phyloP scores from a whole-genome alignment of 2,113 vertebrate species.

The Pterocles gutturalis region DNA sequence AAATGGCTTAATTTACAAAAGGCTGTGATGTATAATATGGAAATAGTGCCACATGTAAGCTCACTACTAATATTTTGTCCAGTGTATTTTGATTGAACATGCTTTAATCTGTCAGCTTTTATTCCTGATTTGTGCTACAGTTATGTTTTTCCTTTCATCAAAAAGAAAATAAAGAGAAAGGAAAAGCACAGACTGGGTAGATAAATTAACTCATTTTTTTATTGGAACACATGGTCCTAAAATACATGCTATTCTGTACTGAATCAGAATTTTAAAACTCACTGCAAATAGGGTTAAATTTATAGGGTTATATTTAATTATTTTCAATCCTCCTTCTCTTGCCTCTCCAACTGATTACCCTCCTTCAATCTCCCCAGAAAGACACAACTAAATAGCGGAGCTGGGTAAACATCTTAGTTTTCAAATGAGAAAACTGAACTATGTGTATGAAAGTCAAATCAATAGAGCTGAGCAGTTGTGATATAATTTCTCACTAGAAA shows the following conservation, averaged over 20 bases:
- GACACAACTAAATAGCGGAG: neutral
- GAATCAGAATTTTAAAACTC: neutral
- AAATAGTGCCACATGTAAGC: neutral
- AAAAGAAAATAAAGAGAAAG: neutral
- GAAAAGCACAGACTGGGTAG: neutral
- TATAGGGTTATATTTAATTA: neutral
- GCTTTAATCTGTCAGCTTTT: neutral
- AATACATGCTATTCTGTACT: neutral
- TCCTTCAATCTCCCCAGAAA: neutral
- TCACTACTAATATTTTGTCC: neutral
- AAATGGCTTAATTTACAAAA: constrained; percentile 34
- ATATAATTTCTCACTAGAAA: neutral
- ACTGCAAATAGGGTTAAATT: neutral
- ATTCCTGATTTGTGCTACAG: neutral
- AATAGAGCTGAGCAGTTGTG: neutral
- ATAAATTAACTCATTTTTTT: neutral
- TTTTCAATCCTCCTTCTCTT: neutral
- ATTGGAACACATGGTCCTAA: neutral
- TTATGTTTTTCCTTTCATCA: constrained; percentile 2
- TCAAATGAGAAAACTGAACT: neutral
- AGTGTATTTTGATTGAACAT: neutral
- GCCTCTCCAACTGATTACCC: neutral
- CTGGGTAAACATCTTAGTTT: neutral
- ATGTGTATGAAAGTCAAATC: neutral
- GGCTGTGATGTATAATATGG: neutral